These are phyloP conservation scores for Dipodomys merriami DNA, from an alignment of 2,113 vertebrate genomes.

Conservation along the genomic window DNA sequence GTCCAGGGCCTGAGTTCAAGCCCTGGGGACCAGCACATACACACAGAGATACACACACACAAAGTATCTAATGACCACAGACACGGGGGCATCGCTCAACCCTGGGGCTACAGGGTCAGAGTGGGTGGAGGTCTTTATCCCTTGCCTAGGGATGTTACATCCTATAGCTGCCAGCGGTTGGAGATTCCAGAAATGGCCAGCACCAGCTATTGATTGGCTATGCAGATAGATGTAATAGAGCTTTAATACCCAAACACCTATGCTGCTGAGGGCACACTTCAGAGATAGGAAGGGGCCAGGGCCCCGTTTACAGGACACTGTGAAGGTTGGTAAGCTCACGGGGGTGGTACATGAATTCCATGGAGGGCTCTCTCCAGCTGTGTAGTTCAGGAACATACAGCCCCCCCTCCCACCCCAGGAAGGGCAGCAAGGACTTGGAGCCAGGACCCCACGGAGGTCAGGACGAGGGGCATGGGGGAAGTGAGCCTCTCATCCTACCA, in stretches of 20 bases:
- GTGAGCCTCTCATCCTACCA: background rate
- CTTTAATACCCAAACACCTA: background rate
- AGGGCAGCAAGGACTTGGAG: background rate
- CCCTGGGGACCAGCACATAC: too few species aligned
- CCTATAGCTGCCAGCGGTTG: accelerated
- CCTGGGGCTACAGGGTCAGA: background rate
- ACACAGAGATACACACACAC: too few species aligned
- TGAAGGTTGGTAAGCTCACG: accelerated
- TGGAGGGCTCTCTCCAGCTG: accelerated
- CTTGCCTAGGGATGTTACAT: background rate
- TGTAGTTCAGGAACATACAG: background rate
- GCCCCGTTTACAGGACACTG: accelerated
- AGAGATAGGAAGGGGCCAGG: accelerated
- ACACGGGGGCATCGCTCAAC: background rate
- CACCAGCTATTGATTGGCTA: background rate
- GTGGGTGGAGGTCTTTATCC: background rate
- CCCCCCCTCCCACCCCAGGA: background rate
- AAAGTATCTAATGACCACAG: background rate
- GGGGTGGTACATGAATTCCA: too few species aligned
- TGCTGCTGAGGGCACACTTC: accelerated
- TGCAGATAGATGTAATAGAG: background rate
- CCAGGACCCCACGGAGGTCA: background rate
- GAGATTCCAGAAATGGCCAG: background rate
- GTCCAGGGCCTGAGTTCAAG: background rate
- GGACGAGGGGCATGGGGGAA: background rate